These are phyloP conservation scores for Chelon auratus DNA, from an alignment of 2,797 vertebrate genomes.

Conservation along the genomic window DNA sequence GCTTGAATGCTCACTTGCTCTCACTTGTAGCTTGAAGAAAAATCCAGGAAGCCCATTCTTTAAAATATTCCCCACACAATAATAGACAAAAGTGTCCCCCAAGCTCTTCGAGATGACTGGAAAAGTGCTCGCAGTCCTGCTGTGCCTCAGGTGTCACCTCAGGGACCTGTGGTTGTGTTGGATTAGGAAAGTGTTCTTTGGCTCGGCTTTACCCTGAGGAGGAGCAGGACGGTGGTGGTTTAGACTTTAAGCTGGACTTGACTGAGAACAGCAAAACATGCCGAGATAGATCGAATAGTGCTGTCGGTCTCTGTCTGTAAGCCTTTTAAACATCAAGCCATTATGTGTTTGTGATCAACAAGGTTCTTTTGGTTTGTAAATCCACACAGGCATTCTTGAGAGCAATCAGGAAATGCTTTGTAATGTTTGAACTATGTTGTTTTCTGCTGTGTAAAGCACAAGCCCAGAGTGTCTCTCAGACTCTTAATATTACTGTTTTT, in stretches of 20 bases:
- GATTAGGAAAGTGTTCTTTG: constrained; percentile 61
- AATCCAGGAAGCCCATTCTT: constrained; percentile 32
- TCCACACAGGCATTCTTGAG: constrained; percentile 37
- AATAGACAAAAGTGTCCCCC: constrained; percentile 25
- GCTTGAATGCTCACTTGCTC: constrained; percentile 32
- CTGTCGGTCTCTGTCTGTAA: constrained; percentile 11
- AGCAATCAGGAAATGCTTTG: constrained; percentile 51
- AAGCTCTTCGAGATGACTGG: constrained; percentile 39
- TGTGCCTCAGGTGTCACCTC: constrained; percentile 66
- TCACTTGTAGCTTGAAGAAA: constrained; percentile 26
- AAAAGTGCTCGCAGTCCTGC: constrained; percentile 49
- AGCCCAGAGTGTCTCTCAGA: constrained; percentile 24
- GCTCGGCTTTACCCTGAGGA: constrained; percentile 48
- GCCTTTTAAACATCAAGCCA: constrained; percentile 10
- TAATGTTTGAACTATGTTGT: constrained; percentile 32
- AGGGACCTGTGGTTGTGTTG: constrained; percentile 56
- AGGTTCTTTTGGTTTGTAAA: constrained; percentile 42
- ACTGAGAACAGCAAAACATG: constrained; percentile 26
- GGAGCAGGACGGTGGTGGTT: constrained; percentile 44
- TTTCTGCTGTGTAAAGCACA: constrained; percentile 34
- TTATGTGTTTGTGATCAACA: constrained; percentile 36
- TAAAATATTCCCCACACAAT: constrained; percentile 26
- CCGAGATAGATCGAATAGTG: not conserved
- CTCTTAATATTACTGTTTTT: constrained; percentile 23
- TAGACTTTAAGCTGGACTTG: constrained; percentile 42